Percentiles rank a stretch among this genome's conserved stretches.
Conservation (phyloP, 2,113 vertebrate species). For the Melanostigma gelatinosum region DNA sequence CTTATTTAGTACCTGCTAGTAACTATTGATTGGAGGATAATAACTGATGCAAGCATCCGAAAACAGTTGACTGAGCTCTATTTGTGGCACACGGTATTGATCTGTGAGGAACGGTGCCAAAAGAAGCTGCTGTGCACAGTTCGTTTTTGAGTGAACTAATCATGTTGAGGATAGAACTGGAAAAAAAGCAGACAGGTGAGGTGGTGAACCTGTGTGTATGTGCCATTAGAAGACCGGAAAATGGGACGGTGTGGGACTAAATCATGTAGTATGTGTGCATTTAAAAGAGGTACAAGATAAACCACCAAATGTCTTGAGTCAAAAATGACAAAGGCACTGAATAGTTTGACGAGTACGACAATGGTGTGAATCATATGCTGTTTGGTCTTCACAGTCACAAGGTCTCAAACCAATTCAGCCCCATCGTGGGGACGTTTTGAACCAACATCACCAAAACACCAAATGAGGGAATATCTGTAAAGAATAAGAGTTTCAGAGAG, state of each 20-base stretch:
- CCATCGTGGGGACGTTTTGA: not conserved
- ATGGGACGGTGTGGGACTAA: not conserved
- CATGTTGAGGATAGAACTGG: not conserved
- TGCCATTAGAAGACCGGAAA: not conserved
- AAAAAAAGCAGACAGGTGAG: conserved; percentile 4
- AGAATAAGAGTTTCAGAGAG: not conserved
- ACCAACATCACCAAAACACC: not conserved
- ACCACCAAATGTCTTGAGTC: not conserved
- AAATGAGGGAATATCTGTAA: too few relatives aligned
- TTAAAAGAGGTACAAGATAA: not conserved
- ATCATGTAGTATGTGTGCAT: not conserved
- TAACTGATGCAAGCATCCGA: not conserved
- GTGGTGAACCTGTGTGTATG: not conserved
- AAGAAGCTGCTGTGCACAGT: not conserved
- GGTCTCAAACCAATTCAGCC: not conserved
- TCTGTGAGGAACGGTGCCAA: not conserved
- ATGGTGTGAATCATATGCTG: not conserved
- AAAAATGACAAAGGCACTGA: not conserved
- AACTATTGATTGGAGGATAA: not conserved
- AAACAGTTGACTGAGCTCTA: conserved; percentile 9
- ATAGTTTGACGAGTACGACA: not conserved
- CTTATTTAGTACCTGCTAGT: not conserved
- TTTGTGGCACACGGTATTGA: not conserved
- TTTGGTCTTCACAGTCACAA: not conserved
- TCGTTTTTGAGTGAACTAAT: not conserved